Base-by-base conservation (phyloP, 2,113 vertebrate species). In the Tragelaphus strepsiceros region DNA sequence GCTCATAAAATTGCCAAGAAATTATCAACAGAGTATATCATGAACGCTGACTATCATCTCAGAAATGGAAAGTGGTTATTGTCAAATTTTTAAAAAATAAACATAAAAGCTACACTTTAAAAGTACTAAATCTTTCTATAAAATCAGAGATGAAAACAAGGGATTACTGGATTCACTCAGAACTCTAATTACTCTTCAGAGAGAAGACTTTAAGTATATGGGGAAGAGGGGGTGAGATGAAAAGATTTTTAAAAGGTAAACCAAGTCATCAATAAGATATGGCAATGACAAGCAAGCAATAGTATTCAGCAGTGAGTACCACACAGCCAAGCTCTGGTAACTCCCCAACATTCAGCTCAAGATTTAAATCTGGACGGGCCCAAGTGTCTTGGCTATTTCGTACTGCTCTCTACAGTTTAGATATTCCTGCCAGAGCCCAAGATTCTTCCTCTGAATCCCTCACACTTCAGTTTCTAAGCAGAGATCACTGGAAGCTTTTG, bases 1-100 rank as follows among this genome's bases (percentile, higher is more conserved):
- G 43, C 14, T 97, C 24, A 97, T 35, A 0, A 97, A 56, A 90
- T 98, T 80, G 96, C 89, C 84, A 11, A 85, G 94, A 87, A 71
- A 97, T 22, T 67, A 32, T 7, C 91, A 92, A 90, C n/a, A 84
- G 74, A 89, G 59, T 30, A 28, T 49, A 88, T 46, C 64, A 89
- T 32, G 39, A 93, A 93, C 83, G n/a, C 17, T 32, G 11, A 17
- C 35, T 39, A 16, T 26, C 46, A 46, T 43, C 17, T 80, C 39
- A 89, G 35, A 61, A 95, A 88, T 39, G 54, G 56, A 90, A 96
- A 92, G 58, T 53, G 32, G 13, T 22, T 85, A n/a, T n/a, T 51
- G 30, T 0, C 82, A 51, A 95, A 85, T 46, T 93, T 96, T 88
- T 24, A 19, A 62, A 94, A 94, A 26, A 35, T 11, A 59, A 71